phyloP scores from a whole-genome alignment of 2,113 vertebrate genomes.

The Camelus dromedarius region DNA sequence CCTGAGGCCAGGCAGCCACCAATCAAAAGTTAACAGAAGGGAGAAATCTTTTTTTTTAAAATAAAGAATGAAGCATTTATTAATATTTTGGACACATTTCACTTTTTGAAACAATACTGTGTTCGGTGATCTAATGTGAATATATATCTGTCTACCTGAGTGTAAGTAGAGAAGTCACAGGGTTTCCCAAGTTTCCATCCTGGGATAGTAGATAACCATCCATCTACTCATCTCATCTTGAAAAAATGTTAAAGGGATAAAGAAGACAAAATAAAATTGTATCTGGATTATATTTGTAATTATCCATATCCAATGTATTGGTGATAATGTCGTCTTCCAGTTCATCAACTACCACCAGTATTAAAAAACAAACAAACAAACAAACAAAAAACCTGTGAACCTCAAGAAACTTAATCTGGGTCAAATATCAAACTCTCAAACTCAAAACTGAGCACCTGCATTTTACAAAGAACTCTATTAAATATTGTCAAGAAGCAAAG shows the following conservation, averaged over 20 bases:
- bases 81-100: neutral
- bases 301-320: neutral
- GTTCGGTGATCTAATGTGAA: neutral
- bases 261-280: neutral
- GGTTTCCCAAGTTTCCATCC: neutral
- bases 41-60: neutral
- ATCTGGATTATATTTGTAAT: neutral
- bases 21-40: neutral
- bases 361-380: neutral
- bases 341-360: neutral
- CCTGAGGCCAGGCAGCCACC: neutral
- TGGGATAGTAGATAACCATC: neutral
- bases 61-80: neutral
- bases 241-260: neutral
- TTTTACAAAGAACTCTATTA: neutral
- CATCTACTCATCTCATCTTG: neutral
- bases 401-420: neutral
- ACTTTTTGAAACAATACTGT: neutral
- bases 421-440: neutral
- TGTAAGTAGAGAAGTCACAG: neutral
- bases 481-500: neutral
- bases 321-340: neutral
- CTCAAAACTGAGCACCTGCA: neutral
- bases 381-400: neutral
- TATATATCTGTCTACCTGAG: neutral